phyloP scores from a whole-genome alignment of 2,888 invertebrate genomes.

The Oxycera nigricornis region DNA sequence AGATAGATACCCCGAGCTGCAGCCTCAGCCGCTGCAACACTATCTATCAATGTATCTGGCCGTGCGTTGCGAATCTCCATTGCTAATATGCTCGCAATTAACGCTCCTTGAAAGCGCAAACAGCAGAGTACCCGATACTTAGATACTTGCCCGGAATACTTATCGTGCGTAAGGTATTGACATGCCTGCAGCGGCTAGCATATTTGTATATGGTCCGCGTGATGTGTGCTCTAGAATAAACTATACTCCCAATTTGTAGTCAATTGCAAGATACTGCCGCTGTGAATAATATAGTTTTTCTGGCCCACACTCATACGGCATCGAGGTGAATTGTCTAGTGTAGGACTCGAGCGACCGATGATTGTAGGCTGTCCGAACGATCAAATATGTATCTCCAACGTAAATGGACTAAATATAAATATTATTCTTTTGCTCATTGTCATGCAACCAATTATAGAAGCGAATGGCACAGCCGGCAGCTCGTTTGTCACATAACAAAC shows the following conservation, averaged over 20 bases:
- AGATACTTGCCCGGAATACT: conserved; percentile 14
- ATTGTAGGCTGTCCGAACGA: not conserved
- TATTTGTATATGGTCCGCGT: not conserved
- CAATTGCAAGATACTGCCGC: conserved; percentile 30
- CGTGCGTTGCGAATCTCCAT: conserved; percentile 11
- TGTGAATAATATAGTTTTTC: conserved; percentile 18
- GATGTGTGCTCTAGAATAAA: conserved; percentile 5
- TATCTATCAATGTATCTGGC: not conserved
- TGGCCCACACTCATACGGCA: conserved; percentile 16
- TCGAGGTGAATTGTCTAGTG: conserved; percentile 7
- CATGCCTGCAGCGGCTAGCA: not conserved
- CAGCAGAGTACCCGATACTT: not conserved
- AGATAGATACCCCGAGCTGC: not conserved
- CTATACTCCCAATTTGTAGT: conserved; percentile 36
- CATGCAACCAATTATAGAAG: conserved; percentile 17
- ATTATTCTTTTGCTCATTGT: conserved; percentile 12
- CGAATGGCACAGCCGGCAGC: not conserved
- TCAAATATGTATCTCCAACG: conserved; percentile 3
- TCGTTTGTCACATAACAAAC: not conserved
- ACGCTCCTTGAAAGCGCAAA: conserved; percentile 27
- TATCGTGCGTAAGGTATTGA: not conserved
- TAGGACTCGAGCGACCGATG: not conserved
- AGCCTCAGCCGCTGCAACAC: not conserved
- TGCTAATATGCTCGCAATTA: conserved; percentile 35
- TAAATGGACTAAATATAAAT: conserved; percentile 18